Base-by-base conservation (phyloP, 2,888 invertebrate genomes). In the Oscheius sp. region DNA sequence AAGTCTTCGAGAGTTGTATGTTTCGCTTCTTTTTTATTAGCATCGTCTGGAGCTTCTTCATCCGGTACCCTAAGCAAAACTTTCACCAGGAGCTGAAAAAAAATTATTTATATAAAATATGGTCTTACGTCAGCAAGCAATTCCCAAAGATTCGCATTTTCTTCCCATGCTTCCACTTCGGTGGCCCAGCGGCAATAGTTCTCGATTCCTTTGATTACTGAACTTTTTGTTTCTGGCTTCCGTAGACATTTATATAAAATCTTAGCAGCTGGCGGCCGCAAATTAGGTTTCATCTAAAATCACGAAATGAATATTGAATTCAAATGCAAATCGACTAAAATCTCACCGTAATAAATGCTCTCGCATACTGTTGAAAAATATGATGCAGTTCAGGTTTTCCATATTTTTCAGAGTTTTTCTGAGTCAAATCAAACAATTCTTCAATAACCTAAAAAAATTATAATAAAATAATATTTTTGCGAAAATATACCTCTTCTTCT, bases 131-230 rank as follows among this genome's bases (percentile, higher is more conserved):
- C 71, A 21, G 71, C 49, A 16, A 71, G 46, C 2, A 16, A 5
- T 6, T 52, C 63, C 79, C 79, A 79, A 9, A 75, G 12, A 0
- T 73, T 29, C 9, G 79, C 77, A 43, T 46, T 53, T 25, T 79
- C 79, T 18, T 68, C 55, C 53, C 69, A 71, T 25, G 72, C 41
- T 23, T 75, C 77, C 13, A 12, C 56, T 13, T 75, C 69, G 3
- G 73, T 66, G 21, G 72, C 75, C 25, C 43, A 73, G 12, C 66
- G 58, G 49, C 74, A 76, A 61, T 73, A 79, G 0, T 70, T 27
- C 12, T 68, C 52, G 18, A 66, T 29, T 52, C 66, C 66, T 27
- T 66, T 49, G 29, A 66, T 76, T 55, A 79, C 74, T 1, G 35
- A 35, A 35, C 35, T 74, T 71, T 5, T 70, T 53, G 18, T 76